Conservation (phyloP, 2,888 invertebrate genomes). For the Lycaena phlaeas region DNA sequence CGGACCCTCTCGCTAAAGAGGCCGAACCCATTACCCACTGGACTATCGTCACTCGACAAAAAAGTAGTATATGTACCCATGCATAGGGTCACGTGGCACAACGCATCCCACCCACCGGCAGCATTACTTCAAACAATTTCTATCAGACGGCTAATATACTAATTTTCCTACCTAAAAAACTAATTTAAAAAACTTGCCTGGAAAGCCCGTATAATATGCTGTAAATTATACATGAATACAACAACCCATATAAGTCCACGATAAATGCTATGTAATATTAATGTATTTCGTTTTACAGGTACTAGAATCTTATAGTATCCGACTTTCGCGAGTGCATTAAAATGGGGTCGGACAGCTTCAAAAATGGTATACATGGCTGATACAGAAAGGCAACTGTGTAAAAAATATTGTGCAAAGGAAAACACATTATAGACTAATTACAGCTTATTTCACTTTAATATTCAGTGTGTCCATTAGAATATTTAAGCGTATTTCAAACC, state of each 20-base stretch:
- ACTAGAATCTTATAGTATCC: conserved; percentile 46
- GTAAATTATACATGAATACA: conserved; percentile 42
- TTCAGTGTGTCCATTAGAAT: too few relatives aligned
- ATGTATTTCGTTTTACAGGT: conserved; percentile 24
- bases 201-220: conserved; percentile 41
- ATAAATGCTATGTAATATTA: conserved; percentile 30
- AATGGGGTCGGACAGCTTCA: conserved; percentile 38
- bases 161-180: too few relatives aligned
- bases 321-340: conserved; percentile 39
- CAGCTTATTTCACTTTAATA: too few relatives aligned
- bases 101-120: too few relatives aligned
- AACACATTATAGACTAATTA: neutral
- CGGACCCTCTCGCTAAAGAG: too few relatives aligned
- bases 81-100: too few relatives aligned
- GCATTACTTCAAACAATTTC: too few relatives aligned
- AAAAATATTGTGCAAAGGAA: neutral
- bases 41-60: too few relatives aligned
- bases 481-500: too few relatives aligned
- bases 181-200: conserved; percentile 40
- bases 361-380: neutral
- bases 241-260: conserved; percentile 30
- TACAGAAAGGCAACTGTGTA: neutral
- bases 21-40: too few relatives aligned
- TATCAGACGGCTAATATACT: too few relatives aligned
- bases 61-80: too few relatives aligned